Evolutionary conservation across 2,113 vertebrate genomes (phyloP), one percentile per base, ranked within the genome.

Genomic region (Ailuropoda melanoleuca): DNA sequence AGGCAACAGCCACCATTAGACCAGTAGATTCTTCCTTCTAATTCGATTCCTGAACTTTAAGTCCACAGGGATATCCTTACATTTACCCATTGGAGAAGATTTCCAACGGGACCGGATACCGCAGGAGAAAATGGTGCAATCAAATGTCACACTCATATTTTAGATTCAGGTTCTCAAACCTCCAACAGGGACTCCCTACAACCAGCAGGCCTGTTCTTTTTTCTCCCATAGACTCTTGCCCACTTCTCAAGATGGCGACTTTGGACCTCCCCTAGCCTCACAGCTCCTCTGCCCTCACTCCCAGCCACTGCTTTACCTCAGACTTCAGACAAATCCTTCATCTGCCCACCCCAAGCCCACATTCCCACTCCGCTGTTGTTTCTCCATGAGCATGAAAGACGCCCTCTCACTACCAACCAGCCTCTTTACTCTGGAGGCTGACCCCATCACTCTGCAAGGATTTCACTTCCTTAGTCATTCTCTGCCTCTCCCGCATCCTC

Each of bases 141-240:
- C 10, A 17, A 86, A 62, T 4, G n/a, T 4, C 15, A 26, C 6
- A 34, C 14, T 46, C 8, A 1, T 34, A 72, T 96, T 91, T 80
- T 43, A 75, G 39, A 9, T 29, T 83, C 48, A 68, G 34, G 6
- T 39, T 75, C 39, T 55, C 43, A 81, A 15, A 46, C 58, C n/a
- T 82, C 81, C 60, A 31, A 10, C 8, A 10, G 26, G 34, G 17
- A 46, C 37, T 50, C 21, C 2, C 2, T 1, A 23, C 23, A 83
- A 17, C 4, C n/a, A 90, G 4, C 43, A 37, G 9, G 7, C 8
- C 9, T 24, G 10, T 15, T 17, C 18, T 56, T 72, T 78, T 62
- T 31, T 8, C 80, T 77, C 11, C 1, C 0, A 0, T 0, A 18
- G 24, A 82, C 1, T 6, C 46, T 53, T 56, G 9, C 48, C 46